These are phyloP conservation scores for Chromoteleia sp. DNA, from an alignment of 2,888 invertebrate genomes.

Conservation along the genomic window DNA sequence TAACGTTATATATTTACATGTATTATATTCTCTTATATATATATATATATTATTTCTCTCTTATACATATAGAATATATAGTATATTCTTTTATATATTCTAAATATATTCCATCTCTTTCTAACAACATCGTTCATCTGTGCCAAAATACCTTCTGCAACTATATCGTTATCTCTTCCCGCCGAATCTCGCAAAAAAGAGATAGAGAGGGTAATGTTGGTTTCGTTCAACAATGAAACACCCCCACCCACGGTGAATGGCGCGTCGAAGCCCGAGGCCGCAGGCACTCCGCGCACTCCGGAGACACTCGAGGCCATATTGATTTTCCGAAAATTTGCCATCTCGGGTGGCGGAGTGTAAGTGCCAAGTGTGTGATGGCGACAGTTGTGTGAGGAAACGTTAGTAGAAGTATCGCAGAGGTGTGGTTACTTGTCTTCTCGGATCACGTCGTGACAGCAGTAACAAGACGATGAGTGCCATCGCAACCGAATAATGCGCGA, in stretches of 20 bases:
- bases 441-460: not conserved
- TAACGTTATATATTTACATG: no score
- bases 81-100: no score
- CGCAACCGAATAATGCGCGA: conserved; percentile 35
- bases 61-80: no score
- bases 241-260: conserved; percentile 21
- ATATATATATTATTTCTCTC: no score
- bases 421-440: not conserved
- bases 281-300: no score
- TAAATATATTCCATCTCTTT: no score
- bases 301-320: conserved; percentile 54
- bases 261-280: conserved; percentile 22
- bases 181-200: no score
- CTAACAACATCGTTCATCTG: no score
- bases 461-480: conserved; percentile 1
- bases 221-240: conserved; percentile 10
- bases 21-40: no score
- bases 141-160: no score
- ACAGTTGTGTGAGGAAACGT: conserved; percentile 9
- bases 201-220: no score
- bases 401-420: conserved; percentile 3
- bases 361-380: conserved; percentile 25
- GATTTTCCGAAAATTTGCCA: conserved; percentile 49
- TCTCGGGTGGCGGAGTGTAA: conserved; percentile 11
- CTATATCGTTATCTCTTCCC: no score